Evolutionary conservation across 2,113 vertebrate genomes (phyloP).

Genomic region (Hystrix cristata): DNA sequence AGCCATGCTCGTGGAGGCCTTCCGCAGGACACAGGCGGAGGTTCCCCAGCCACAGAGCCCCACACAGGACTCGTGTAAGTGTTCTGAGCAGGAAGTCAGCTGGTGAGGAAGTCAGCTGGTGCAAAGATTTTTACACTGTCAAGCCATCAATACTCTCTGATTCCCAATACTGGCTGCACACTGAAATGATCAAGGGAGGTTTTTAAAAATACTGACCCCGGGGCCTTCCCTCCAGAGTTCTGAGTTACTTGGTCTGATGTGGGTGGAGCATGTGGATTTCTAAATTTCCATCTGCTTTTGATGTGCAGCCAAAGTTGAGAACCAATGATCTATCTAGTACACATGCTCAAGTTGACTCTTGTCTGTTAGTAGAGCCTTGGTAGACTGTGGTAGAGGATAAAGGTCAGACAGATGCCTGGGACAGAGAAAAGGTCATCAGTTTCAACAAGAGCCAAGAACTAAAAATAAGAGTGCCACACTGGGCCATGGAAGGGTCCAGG

Average conservation of each 20-base stretch:
- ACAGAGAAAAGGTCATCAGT: background rate
- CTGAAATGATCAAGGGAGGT: background rate
- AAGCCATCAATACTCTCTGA: background rate
- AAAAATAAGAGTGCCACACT: background rate
- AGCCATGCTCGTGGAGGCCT: background rate
- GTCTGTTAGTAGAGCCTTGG: background rate
- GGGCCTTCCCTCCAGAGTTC: background rate
- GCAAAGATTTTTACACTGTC: background rate
- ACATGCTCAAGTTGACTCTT: background rate
- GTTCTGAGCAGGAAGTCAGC: conserved; percentile 2
- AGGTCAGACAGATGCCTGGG: background rate
- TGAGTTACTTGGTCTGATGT: background rate
- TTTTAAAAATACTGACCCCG: background rate
- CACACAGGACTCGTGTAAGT: background rate
- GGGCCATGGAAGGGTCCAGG: no score
- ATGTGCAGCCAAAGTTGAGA: background rate
- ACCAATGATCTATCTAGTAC: background rate
- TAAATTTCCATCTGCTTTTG: background rate
- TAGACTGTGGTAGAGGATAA: background rate
- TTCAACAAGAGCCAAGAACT: background rate
- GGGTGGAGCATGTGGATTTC: background rate
- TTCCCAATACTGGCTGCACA: background rate
- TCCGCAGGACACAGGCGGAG: background rate
- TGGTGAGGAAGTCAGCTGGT: no score
- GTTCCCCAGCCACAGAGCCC: background rate